These are phyloP conservation scores for Brachionus rotundiformis DNA, from an alignment of 1,140 invertebrate genomes.

Conservation along the genomic window DNA sequence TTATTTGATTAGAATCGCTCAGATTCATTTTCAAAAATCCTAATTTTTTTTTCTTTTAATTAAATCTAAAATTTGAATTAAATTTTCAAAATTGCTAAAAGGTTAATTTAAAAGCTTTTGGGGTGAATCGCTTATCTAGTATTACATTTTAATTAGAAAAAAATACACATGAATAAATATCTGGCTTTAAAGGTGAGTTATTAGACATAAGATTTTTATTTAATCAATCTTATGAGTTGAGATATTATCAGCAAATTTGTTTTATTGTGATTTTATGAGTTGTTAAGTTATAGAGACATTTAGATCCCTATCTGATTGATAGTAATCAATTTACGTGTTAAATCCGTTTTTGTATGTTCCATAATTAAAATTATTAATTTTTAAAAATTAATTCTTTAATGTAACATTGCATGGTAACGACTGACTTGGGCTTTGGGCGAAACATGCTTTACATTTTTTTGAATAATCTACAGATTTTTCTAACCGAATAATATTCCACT, in stretches of 20 bases:
- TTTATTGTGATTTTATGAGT: conserved; percentile 28
- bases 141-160: background rate
- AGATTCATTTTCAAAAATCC: background rate
- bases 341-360: no score
- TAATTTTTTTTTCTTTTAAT: background rate
- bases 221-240: conserved; percentile 7
- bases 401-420: no score
- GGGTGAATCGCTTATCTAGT: background rate
- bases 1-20: conserved; percentile 3
- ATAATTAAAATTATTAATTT: no score
- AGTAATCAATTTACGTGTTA: conserved; percentile 19
- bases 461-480: no score
- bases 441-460: no score
- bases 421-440: no score
- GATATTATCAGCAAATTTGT: background rate
- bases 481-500: no score
- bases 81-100: background rate
- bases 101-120: background rate
- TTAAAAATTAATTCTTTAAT: no score
- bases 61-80: background rate
- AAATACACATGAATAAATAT: background rate
- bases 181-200: conserved; percentile 21
- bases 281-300: conserved; percentile 27
- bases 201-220: background rate
- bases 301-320: conserved; percentile 14